phyloP scores from a whole-genome alignment of 92 coral and sea anemone genomes.

The Bergia puertoricense region DNA sequence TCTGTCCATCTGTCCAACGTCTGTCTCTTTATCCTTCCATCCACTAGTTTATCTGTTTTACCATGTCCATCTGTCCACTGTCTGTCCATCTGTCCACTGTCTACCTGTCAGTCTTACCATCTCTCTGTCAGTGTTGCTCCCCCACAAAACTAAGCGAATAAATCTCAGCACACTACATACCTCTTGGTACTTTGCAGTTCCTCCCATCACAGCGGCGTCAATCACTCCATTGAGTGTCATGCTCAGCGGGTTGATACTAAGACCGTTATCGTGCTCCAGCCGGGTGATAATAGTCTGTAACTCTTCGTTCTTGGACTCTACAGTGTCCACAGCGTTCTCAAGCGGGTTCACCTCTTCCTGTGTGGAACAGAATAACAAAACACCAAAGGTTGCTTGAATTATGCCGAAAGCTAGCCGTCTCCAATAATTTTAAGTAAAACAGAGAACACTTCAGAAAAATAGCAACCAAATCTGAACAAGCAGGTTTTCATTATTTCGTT shows the following conservation, averaged over 20 bases:
- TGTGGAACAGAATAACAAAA: not conserved
- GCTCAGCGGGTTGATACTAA: slow-evolving; percentile 87
- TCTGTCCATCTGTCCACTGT: no score
- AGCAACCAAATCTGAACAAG: no score
- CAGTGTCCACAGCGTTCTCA: slow-evolving; percentile 93
- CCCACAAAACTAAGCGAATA: not conserved
- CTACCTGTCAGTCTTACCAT: no score
- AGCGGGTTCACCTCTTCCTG: slow-evolving; percentile 93
- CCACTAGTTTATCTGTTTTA: no score
- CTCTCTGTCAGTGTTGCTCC: not conserved
- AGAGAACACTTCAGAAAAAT: no score
- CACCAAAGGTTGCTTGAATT: not conserved
- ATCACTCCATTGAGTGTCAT: slow-evolving; percentile 95
- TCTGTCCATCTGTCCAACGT: no score
- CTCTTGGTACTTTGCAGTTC: slow-evolving; percentile 86
- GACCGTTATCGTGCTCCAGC: slow-evolving; percentile 62
- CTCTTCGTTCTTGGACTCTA: slow-evolving; percentile 86
- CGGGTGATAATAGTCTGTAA: slow-evolving; percentile 73
- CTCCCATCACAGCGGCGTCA: slow-evolving; percentile 99
- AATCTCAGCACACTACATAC: slow-evolving; percentile 26
- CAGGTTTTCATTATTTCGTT: no score
- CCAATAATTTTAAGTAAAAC: no score
- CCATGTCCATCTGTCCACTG: no score
- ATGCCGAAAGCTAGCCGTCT: not conserved
- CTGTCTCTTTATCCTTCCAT: no score